Base-by-base conservation (phyloP, 30 jellyfish, hydroid and myxozoan species). In the Hydra vulgaris region DNA sequence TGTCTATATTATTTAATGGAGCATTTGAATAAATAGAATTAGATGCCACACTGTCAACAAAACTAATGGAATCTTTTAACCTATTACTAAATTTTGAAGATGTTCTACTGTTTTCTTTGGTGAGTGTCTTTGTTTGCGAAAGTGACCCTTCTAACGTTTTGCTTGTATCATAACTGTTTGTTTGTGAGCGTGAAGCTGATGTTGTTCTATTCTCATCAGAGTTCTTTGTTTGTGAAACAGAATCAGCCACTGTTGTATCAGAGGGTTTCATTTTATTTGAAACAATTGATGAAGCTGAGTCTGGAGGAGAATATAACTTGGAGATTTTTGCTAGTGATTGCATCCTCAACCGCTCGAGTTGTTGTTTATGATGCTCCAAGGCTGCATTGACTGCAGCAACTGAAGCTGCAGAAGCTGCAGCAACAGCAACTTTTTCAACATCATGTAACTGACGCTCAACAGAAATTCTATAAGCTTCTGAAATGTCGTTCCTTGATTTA, bases 371-470 rank as follows among this genome's bases (percentile, higher is more conserved):
- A 27, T 86, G 67, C 55, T 79, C 88, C 84, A 90, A 72, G 23
- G 97, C 97, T 18, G 88, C 88, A 75, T 90, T 93, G 70, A 90
- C 95, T 23, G 97, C 97, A 53, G 97, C 85, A 1, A 95, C 72
- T 61, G 95, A 94, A 1, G 97, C 97, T 0, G 95, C 95, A 8
- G 97, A 79, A n/a, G 95, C 97, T 7, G 97, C 95, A 26, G 87
- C 71, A 20, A 88, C 81, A 23, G 95, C 84, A 70, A 90, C 70
- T 86, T 81, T 23, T 79, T 85, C 95, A n/a, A 90, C 81, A 67
- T 90, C 92, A 56, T 79, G 67, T 22, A 89, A 54, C 23, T 86
- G 86, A 0, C 95, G 88, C 81, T 86, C 85, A 74, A 89, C 88
- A 3, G 97, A 68, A 61, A 82, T 82, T 8, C 72, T 67, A 52